These are phyloP conservation scores for Aurelia sp. DNA, from an alignment of 30 jellyfish, hydroid and myxozoan genomes.

Conservation along the genomic window DNA sequence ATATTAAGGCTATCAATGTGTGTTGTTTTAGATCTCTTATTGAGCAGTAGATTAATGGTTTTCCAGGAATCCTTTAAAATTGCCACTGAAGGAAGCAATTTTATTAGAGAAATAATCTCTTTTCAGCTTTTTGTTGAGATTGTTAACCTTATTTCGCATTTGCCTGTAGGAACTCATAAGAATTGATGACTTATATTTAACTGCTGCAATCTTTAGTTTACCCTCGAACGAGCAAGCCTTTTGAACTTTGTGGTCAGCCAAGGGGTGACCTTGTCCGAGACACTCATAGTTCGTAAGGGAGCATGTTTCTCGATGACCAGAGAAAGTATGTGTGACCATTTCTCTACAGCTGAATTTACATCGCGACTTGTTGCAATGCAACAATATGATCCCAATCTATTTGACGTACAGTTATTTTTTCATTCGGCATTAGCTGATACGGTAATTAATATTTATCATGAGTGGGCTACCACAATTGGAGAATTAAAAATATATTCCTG, in stretches of 20 bases:
- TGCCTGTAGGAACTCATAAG: slow-evolving; percentile 40
- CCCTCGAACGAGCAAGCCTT: slow-evolving; percentile 35
- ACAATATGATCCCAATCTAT: not conserved
- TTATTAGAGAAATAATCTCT: too few species aligned
- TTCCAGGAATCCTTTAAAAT: too few species aligned
- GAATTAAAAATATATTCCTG: too few species aligned
- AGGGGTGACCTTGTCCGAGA: slow-evolving; percentile 32
- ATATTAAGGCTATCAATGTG: too few species aligned
- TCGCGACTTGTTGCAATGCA: not conserved
- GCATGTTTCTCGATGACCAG: slow-evolving; percentile 6
- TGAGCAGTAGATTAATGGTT: too few species aligned
- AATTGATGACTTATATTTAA: slow-evolving; percentile 19
- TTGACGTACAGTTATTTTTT: slow-evolving; percentile 5
- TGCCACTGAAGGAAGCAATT: too few species aligned
- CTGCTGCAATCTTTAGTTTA: slow-evolving; percentile 31
- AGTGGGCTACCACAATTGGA: too few species aligned
- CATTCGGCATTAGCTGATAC: too few species aligned
- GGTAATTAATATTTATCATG: too few species aligned
- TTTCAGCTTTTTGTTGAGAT: too few species aligned
- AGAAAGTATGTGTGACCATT: not conserved
- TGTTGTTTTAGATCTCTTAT: too few species aligned
- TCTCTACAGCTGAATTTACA: not conserved
- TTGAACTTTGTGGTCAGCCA: slow-evolving; percentile 25
- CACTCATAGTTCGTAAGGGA: slow-evolving; percentile 29
- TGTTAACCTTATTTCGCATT: slow-evolving; percentile 9